phyloP scores from a whole-genome alignment of 2,888 invertebrate species.

The Pasiphila rectangulata region DNA sequence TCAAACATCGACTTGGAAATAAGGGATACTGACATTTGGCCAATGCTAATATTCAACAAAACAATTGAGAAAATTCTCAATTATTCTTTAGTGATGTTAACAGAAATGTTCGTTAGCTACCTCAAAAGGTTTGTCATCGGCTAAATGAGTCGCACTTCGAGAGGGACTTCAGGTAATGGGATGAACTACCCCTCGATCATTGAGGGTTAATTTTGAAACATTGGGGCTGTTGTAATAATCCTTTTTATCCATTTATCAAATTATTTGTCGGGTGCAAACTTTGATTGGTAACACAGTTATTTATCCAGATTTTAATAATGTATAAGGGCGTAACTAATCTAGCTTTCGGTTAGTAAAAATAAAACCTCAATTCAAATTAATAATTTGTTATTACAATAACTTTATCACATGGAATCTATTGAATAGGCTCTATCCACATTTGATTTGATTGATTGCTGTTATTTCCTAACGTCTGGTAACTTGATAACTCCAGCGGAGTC shows the following conservation, averaged over 20 bases:
- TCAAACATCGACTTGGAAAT: too few species aligned
- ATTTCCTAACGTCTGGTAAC: conserved; percentile 52
- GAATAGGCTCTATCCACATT: conserved; percentile 11
- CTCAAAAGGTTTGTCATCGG: conserved; percentile 9
- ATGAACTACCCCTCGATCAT: conserved; percentile 14
- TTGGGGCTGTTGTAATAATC: neutral
- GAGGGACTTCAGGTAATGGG: conserved; percentile 8
- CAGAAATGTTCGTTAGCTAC: conserved; percentile 8
- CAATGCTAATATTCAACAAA: too few species aligned
- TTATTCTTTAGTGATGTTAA: neutral
- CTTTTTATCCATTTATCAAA: conserved; percentile 6
- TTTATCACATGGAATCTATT: conserved; percentile 14
- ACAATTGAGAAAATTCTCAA: too few species aligned
- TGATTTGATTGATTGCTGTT: conserved; percentile 37
- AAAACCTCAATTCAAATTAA: too few species aligned
- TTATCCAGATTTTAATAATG: too few species aligned
- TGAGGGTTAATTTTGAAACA: conserved; percentile 10
- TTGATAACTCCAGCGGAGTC: conserved; percentile 43
- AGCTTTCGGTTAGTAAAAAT: too few species aligned
- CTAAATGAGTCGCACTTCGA: conserved; percentile 6
- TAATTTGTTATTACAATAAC: conserved; percentile 9
- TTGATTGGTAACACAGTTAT: too few species aligned
- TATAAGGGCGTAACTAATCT: too few species aligned
- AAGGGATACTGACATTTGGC: too few species aligned
- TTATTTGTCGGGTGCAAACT: neutral